Base-by-base conservation (phyloP, 1,140 invertebrate species). In the Nasonia longicornis region DNA sequence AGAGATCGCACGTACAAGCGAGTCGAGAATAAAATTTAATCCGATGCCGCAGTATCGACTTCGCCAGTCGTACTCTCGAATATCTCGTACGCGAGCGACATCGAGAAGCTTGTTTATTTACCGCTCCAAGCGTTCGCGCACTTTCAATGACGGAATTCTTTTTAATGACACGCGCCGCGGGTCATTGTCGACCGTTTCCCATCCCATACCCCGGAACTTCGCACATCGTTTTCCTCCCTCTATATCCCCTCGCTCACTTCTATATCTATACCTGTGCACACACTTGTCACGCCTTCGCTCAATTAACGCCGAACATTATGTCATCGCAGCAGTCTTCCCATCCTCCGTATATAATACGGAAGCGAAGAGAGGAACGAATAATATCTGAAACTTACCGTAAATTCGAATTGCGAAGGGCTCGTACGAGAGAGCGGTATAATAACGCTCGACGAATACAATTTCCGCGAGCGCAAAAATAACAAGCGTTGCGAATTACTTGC, bases 51-150 rank as follows among this genome's bases (percentile, higher is more conserved):
- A 22, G 58, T 76, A 76, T 66, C 58, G 74, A 66, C 58, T 76
- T 64, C 10, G 11, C n/a, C 48, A 76, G 4, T 76, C n/a, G 74
- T 42, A 76, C 58, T 76, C 74, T 77, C 66, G 66, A 77, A 77
- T 79, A 38, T 79, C 29, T 6, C 26, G 22, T 67, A 16, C 16
- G n/a, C 42, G 58, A 2, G 64, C 45, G 48, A 79, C 67, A 58
- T 71, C n/a, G 67, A 70, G 77, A 79, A 71, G 12, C 77, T 71
- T 79, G 77, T 79, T 79, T 79, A 79, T 79, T 79, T 79, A 79
- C 48, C 58, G 38, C 64, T 16, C 8, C 67, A 38, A 70, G 14
- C 48, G 0, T 1, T 12, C 42, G n/a, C 14, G 3, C 8, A 31
- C 42, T 26, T 8, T 71, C 77, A 79, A 79, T 79, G 77, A 63